Evolutionary conservation across 1,140 invertebrate genomes (phyloP).

Genomic region (Drosophila bipectinata): DNA sequence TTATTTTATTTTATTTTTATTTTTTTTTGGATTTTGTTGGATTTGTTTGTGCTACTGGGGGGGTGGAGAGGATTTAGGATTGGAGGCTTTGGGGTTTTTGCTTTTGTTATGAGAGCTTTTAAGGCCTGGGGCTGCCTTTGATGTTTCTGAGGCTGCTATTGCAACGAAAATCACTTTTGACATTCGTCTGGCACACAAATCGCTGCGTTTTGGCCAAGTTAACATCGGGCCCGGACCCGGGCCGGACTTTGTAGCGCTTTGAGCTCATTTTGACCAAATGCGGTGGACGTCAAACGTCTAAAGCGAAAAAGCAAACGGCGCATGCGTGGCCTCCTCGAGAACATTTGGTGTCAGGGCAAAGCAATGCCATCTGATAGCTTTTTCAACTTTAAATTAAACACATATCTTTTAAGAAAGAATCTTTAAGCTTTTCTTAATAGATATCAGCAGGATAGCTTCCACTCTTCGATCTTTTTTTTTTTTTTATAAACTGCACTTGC

Average conservation of each 20-base stretch:
- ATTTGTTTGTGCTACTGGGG: conserved; percentile 1
- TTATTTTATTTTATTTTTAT: conserved; percentile 28
- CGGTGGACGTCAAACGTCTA: conserved; percentile 44
- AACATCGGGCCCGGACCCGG: conserved; percentile 5
- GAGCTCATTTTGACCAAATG: conserved; percentile 63
- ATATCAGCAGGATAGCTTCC: conserved; percentile 17
- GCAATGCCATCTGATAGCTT: neutral
- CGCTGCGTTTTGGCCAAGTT: conserved; percentile 38
- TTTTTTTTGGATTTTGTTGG: neutral
- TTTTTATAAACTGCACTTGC: conserved; percentile 12
- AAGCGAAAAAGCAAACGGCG: conserved; percentile 19
- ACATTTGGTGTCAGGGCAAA: conserved; percentile 54
- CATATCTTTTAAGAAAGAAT: too few species aligned
- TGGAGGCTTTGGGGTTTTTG: conserved; percentile 18
- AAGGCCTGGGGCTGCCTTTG: conserved; percentile 50
- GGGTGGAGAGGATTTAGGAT: neutral
- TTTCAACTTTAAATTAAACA: too few species aligned
- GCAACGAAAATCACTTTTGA: conserved; percentile 74
- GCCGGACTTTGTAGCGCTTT: too few species aligned
- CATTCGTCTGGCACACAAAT: conserved; percentile 58
- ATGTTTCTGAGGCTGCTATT: conserved; percentile 27
- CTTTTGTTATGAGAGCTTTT: conserved; percentile 55
- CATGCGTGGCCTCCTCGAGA: conserved; percentile 60
- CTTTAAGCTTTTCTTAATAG: neutral
- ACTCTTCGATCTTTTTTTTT: neutral